Evolutionary conservation across 2,113 vertebrate species (phyloP).

Genomic region (chimpanzee (Pan troglodytes)): DNA sequence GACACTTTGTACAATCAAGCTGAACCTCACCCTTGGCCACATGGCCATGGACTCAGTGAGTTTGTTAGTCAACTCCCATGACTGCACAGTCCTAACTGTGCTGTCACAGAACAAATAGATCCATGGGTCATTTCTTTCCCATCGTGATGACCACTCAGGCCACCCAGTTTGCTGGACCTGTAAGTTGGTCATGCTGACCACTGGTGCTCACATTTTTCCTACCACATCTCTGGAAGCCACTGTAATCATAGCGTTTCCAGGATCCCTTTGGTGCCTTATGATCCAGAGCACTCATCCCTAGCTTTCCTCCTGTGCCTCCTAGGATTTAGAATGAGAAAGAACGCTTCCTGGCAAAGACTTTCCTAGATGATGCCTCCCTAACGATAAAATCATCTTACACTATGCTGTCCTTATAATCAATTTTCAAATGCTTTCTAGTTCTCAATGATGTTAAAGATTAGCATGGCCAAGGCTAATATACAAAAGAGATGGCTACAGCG

Average conservation of each 20-base stretch:
- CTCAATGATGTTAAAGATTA: background rate
- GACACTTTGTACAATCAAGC: background rate
- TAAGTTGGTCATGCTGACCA: background rate
- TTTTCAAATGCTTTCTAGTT: slow-evolving; percentile 46
- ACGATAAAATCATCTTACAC: slow-evolving; percentile 11
- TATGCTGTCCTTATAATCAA: background rate
- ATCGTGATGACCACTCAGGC: background rate
- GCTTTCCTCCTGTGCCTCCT: background rate
- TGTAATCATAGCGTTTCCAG: background rate
- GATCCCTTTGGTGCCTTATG: background rate
- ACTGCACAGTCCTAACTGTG: background rate
- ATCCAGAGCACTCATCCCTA: slow-evolving; percentile 7
- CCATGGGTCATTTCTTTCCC: background rate
- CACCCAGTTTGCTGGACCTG: background rate
- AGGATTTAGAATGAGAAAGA: slow-evolving; percentile 24
- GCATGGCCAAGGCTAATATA: background rate
- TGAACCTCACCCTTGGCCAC: background rate
- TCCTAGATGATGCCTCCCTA: background rate
- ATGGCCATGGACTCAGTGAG: background rate
- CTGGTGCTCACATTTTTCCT: background rate
- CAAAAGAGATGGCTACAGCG: background rate
- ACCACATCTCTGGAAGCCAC: background rate
- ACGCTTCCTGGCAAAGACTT: background rate
- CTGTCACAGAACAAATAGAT: background rate
- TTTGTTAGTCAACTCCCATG: background rate